Evolutionary conservation across 2,888 invertebrate species (phyloP).

Genomic region (Drosophila ezoana): DNA sequence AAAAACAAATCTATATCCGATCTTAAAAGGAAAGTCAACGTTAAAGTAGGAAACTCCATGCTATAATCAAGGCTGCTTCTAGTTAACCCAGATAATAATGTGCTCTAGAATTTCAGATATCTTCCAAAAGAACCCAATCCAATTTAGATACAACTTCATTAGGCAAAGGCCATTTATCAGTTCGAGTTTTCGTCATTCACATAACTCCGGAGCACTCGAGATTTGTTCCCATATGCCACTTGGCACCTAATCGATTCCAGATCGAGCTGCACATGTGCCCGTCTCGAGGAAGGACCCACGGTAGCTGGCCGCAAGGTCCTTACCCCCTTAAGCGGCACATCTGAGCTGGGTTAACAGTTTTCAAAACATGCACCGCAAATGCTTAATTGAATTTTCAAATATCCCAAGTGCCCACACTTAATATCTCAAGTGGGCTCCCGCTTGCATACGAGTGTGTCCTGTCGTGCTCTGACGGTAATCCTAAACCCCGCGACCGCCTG

Average conservation of each 20-base stretch:
- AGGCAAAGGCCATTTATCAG: background rate
- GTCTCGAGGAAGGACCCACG: conserved; percentile 14
- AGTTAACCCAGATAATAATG: too few relatives aligned
- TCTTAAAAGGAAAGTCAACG: too few relatives aligned
- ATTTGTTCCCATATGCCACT: background rate
- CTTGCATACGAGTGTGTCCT: conserved; percentile 29
- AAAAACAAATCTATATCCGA: background rate
- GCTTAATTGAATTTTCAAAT: conserved; percentile 50
- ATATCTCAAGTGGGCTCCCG: conserved; percentile 41
- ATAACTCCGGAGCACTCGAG: background rate
- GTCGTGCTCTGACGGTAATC: conserved; percentile 21
- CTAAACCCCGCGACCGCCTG: conserved; percentile 13
- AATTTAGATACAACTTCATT: background rate
- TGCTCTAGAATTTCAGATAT: too few relatives aligned
- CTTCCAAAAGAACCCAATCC: background rate
- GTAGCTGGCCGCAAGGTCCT: conserved; percentile 10
- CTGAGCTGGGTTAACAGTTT: conserved; percentile 3
- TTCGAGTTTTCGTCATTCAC: background rate
- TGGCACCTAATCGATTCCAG: conserved; percentile 21
- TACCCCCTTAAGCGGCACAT: conserved; percentile 22
- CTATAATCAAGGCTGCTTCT: too few relatives aligned
- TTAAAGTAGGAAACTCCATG: too few relatives aligned
- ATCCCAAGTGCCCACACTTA: conserved; percentile 52
- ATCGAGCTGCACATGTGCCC: conserved; percentile 18
- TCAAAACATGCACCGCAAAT: conserved; percentile 9